These are phyloP conservation scores for Pachymerium ferrugineum DNA, from an alignment of 2,888 invertebrate species.

Conservation along the genomic window DNA sequence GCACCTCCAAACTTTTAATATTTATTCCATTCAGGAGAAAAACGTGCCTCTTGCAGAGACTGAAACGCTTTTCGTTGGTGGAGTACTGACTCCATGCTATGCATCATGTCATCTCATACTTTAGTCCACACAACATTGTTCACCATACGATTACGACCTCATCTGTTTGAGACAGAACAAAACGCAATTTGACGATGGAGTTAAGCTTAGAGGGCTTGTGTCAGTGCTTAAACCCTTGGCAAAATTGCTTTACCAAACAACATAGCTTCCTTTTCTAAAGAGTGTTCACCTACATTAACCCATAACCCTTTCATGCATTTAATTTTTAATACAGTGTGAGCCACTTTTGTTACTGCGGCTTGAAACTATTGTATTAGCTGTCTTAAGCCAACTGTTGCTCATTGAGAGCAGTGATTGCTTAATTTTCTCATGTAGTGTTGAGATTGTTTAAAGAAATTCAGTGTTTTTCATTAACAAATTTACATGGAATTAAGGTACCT, in stretches of 20 bases:
- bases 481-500: too few relatives aligned
- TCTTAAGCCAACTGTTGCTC: too few relatives aligned
- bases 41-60: conserved; percentile 40
- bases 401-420: too few relatives aligned
- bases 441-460: too few relatives aligned
- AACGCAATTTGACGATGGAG: not conserved
- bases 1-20: too few relatives aligned
- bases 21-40: too few relatives aligned
- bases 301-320: not conserved
- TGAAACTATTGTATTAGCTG: not conserved
- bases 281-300: not conserved
- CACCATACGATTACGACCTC: conserved; percentile 36
- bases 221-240: not conserved
- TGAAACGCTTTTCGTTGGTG: conserved; percentile 41
- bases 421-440: too few relatives aligned
- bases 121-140: conserved; percentile 37
- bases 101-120: conserved; percentile 38
- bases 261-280: not conserved
- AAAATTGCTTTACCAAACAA: not conserved
- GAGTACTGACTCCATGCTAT: conserved; percentile 40
- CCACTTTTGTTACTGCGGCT: not conserved
- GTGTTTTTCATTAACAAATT: too few relatives aligned
- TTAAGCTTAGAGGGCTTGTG: not conserved
- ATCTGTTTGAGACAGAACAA: not conserved
- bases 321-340: not conserved